Base-by-base conservation (phyloP, 2,888 invertebrate species). In the Hypercompe scribonia region DNA sequence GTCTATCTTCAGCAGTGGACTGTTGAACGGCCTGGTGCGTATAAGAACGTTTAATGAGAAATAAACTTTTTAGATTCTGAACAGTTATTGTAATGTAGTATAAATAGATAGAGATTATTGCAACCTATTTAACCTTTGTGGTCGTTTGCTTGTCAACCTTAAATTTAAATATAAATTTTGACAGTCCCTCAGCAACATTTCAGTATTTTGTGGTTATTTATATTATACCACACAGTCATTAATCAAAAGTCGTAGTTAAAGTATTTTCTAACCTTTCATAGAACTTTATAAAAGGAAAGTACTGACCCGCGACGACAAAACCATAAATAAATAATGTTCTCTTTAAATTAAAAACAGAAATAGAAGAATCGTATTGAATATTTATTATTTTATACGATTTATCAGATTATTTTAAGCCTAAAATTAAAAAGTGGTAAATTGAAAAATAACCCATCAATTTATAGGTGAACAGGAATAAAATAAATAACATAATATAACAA, bases 361-460 rank as follows among this genome's bases (percentile, higher is more conserved):
- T 31, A 61, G 18, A 18, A 31, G 31, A 31, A 31, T 31, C 61
- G 31, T 31, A 61, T 61, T 18, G 18, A 31, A 61, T 61, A 31
- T 18, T 5, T 61, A 18, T 61, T 5, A 18, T 61, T 5, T 15
- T 31, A 28, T 58, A 58, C 13, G 13, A 2, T 50, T 24, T 50
- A 50, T 1, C 13, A 61, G 7, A 31, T 61, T 28, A 31, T 58
- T 61, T 24, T 54, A 24, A 58, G 13, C 10, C 10, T 13, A 58
- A 65, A 65, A 28, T 65, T n/a, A 39, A 65, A 28, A 58, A 28
- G n/a, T n/a, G n/a, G 8, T 13, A 58, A 65, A 65, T 39, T 65
- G 39, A 39, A 65, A 28, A 58, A 28, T 58, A 15, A 4, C 28
- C 4, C n/a, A 10, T n/a, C 11, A n/a, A 54, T n/a, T 54, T 54